Conservation (phyloP, 2,888 invertebrate species). For the Andricus quercusramuli region DNA sequence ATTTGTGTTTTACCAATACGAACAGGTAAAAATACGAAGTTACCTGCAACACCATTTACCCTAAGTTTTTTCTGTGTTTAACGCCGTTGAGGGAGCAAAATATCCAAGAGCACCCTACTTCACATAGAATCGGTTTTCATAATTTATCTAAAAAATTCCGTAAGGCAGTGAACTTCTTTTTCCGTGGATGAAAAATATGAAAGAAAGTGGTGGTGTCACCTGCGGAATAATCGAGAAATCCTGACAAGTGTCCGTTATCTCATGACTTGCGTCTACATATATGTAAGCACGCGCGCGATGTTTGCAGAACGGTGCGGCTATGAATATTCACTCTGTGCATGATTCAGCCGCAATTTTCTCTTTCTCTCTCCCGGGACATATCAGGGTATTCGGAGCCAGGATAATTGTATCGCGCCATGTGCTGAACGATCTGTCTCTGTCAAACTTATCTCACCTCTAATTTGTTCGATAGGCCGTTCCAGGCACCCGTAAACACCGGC, state of each 20-base stretch:
- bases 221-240: not conserved
- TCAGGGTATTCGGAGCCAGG: constrained; percentile 46
- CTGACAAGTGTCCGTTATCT: constrained; percentile 1
- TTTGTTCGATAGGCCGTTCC: constrained; percentile 70
- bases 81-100: no score
- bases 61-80: no score
- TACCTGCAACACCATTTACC: no score
- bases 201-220: not conserved
- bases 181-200: not conserved
- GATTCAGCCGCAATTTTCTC: constrained; percentile 9
- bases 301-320: not conserved
- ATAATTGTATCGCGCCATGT: constrained; percentile 71
- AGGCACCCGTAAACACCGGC: constrained; percentile 20
- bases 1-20: no score
- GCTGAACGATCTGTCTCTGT: constrained; percentile 74
- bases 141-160: no score
- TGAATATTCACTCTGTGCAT: constrained; percentile 27
- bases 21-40: no score
- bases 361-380: constrained; percentile 7
- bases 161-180: no score
- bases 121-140: no score
- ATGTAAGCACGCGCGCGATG: not conserved
- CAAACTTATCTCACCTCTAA: constrained; percentile 75
- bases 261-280: not conserved
- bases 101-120: no score